These are phyloP conservation scores for Gymnarchus niloticus DNA, from an alignment of 2,113 vertebrate species.

Conservation along the genomic window DNA sequence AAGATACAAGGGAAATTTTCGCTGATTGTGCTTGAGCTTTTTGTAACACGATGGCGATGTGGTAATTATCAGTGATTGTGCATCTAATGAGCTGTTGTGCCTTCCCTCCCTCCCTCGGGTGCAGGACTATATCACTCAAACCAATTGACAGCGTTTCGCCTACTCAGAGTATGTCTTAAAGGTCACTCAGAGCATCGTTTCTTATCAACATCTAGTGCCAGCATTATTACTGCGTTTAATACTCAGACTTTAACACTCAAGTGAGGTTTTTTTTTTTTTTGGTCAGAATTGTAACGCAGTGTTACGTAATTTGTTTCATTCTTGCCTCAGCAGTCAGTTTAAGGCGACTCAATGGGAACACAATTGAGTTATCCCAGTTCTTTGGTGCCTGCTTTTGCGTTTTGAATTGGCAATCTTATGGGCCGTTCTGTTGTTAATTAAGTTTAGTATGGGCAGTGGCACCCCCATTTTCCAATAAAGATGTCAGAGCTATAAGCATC, in stretches of 20 bases:
- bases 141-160: background rate
- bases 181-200: background rate
- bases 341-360: slow-evolving; percentile 37
- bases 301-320: slow-evolving; percentile 30
- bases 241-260: background rate
- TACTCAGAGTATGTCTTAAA: background rate
- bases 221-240: background rate
- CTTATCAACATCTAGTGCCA: background rate
- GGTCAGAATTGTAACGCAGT: slow-evolving; percentile 36
- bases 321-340: slow-evolving; percentile 36
- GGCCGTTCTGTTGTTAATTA: slow-evolving; percentile 41
- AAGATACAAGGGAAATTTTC: background rate
- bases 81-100: background rate
- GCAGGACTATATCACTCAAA: background rate
- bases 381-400: slow-evolving; percentile 54
- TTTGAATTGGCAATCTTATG: slow-evolving; percentile 40
- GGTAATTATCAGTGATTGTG: background rate
- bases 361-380: slow-evolving; percentile 58
- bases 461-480: slow-evolving; percentile 32
- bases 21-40: too few species aligned
- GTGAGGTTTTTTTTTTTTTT: background rate
- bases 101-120: background rate
- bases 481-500: slow-evolving; percentile 48
- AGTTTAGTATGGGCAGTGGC: slow-evolving; percentile 37
- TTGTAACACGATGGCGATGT: background rate